Percentiles rank a stretch among this genome's conserved stretches.
Conservation (phyloP, 1,140 invertebrate species). For the Tribolium castaneum region DNA sequence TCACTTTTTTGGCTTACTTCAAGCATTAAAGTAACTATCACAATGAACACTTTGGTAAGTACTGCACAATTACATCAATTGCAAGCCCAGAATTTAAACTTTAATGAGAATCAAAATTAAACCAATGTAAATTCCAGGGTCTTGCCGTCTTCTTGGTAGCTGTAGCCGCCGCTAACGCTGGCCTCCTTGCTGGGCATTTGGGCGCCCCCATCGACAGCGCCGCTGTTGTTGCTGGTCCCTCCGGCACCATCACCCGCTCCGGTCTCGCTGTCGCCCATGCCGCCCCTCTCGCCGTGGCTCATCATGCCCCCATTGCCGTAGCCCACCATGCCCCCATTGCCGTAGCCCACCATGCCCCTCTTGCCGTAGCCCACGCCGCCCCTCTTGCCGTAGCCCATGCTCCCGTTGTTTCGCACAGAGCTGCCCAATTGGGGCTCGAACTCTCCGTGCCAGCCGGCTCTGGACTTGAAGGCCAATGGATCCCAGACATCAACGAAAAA, state of each 20-base stretch:
- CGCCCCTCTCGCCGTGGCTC: conserved; percentile 15
- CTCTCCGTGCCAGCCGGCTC: conserved; percentile 42
- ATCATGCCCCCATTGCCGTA: conserved; percentile 20
- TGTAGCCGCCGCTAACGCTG: conserved; percentile 23
- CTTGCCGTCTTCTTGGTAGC: conserved; percentile 22
- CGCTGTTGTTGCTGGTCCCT: conserved; percentile 32
- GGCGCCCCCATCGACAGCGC: conserved; percentile 14
- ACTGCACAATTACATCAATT: background rate
- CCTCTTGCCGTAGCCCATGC: background rate
- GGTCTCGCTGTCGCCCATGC: background rate
- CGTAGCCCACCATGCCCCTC: background rate
- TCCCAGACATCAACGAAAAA: conserved; percentile 53
- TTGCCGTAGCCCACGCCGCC: background rate
- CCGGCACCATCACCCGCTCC: conserved; percentile 16
- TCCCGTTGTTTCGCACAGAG: background rate
- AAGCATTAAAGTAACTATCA: conserved; percentile 3
- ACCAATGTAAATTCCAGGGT: background rate
- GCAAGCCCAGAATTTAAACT: too few species aligned
- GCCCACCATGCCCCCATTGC: conserved; percentile 1
- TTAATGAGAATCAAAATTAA: background rate
- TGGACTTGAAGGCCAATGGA: conserved; percentile 56
- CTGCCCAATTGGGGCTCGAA: background rate
- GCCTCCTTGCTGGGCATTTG: background rate
- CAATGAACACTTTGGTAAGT: conserved; percentile 42
- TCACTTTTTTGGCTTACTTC: conserved; percentile 19